Evolutionary conservation across 2,797 vertebrate species (phyloP), one percentile per base, ranked within the genome.

Genomic region (Channallabes apus): DNA sequence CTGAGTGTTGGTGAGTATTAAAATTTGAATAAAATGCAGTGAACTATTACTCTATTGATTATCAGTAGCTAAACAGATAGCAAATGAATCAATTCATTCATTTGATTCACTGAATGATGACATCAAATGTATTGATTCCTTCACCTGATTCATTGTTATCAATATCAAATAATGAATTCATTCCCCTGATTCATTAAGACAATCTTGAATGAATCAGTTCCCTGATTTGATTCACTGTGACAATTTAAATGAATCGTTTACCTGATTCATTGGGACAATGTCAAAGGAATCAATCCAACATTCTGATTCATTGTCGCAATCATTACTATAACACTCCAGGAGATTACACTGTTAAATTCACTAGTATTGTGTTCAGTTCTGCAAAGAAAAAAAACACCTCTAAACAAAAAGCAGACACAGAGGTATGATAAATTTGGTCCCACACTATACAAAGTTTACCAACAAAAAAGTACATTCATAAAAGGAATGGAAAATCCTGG

Each of bases 401-500:
- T 32, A 80, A 80, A 51, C 17, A 11, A 24, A 80, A n/a, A 87
- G 91, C 88, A 88, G 81, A 90, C 86, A 88, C 79, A 84, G 83
- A 90, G 89, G 38, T 93, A 93, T 89, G 88, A 93, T 90, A 89
- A 83, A 90, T 95, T 97, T 97, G 97, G 96, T 97, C 97, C 96
- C 96, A 94, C 94, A 92, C 91, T 91, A 88, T 90, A 91, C 88
- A 93, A 92, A 94, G 96, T 95, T 94, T 92, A 90, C 94, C 8
- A 29, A 96, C 95, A 94, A 95, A 94, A 96, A 95, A 96, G 94
- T 96, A 98, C 97, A 98, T 97, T 98, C 96, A 59, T 96, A 88
- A 95, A 91, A 96, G 24, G 56, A 78, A 38, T 3, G 38, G 58
- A 87, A 90, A 72, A 29, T 86, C 68, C 76, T 51, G 41, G 67